These are phyloP conservation scores for Daphoenositta chrysoptera DNA, from an alignment of 2,113 vertebrate species.

Conservation along the genomic window DNA sequence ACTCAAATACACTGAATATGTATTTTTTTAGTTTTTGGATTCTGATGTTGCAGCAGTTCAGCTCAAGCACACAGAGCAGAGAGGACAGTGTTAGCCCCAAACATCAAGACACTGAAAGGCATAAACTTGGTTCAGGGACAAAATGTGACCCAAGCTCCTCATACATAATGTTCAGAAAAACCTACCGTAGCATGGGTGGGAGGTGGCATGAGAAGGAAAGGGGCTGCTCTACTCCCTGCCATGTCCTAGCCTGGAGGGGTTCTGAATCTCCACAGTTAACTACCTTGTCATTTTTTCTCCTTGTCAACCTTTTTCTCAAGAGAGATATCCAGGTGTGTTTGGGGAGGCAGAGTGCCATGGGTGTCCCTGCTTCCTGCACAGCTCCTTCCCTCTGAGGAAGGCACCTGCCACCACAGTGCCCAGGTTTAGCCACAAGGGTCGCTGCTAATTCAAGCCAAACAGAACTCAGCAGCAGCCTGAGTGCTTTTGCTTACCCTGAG, in stretches of 20 bases:
- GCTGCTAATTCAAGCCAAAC: not conserved
- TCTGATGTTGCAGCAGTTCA: not conserved
- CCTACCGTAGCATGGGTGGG: too few species aligned
- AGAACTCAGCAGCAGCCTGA: not conserved
- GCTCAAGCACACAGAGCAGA: not conserved
- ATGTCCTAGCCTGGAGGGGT: not conserved
- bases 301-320: not conserved
- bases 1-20: not conserved
- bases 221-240: not conserved
- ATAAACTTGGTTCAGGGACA: not conserved
- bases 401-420: not conserved
- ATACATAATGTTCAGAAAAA: not conserved
- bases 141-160: not conserved
- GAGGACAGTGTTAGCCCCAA: not conserved
- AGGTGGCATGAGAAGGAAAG: not conserved
- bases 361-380: not conserved
- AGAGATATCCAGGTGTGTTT: accelerated
- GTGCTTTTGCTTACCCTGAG: not conserved
- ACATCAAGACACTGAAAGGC: not conserved
- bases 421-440: not conserved
- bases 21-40: not conserved
- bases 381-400: not conserved
- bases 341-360: not conserved
- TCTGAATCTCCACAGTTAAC: not conserved
- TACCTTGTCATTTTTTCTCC: not conserved